Base-by-base conservation (phyloP, 2,797 vertebrate genomes). In the Myotis pilosus region DNA sequence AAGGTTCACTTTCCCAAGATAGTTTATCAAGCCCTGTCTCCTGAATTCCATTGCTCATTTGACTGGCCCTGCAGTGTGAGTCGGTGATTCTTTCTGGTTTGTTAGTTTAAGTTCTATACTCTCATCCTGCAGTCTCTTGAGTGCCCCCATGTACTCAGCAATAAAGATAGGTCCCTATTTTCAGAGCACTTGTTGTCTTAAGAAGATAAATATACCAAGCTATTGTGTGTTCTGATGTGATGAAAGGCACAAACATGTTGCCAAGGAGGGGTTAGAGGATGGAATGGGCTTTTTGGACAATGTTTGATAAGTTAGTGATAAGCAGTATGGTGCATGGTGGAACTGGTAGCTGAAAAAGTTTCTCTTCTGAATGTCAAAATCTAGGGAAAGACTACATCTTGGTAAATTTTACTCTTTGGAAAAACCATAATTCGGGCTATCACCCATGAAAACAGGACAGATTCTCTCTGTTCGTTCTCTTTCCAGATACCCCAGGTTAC, bases 401-500 rank as follows among this genome's bases (percentile, higher is more conserved):
- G 13, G 55, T 94, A 81, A 66, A 66, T 88, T 91, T 66, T 87
- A 82, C 44, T 88, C 47, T 89, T 33, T 85, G 76, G 36, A 25
- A 93, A 51, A 94, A 51, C 30, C 62, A 6, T 85, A 53, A 36
- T 88, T 82, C 75, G 84, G 84, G 36, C 8, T 62, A 3, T 92
- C n/a, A 90, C 69, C 30, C 85, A 72, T 19, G 78, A 93, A 89
- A 92, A 47, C 25, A 95, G 87, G 66, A 87, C 49, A 92, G 83
- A 49, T 93, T 91, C 68, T 86, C 7, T 93, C 23, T 83, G 10
- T 87, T 92, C 53, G 87, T 91, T 94, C 95, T 95, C 92, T 95
- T 96, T 95, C 55, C 93, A 87, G 97, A 96, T 89, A 71, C 12
- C 68, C 83, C 78, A 94, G 86, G 22, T 95, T 91, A 83, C 83